These are phyloP conservation scores for Zapus hudsonius DNA, from an alignment of 2,113 vertebrate genomes.

Conservation along the genomic window DNA sequence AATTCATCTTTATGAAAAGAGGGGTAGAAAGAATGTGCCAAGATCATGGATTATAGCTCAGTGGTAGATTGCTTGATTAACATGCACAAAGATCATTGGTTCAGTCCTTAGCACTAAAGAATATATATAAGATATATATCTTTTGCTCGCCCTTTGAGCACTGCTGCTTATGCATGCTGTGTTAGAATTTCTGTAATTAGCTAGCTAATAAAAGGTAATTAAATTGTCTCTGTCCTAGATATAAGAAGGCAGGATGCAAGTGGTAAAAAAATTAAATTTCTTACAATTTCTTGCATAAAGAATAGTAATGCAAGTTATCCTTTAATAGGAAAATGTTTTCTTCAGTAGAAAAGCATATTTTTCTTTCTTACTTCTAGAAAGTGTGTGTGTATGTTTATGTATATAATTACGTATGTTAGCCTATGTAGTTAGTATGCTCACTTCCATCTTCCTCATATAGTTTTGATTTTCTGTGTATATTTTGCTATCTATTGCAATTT, in stretches of 20 bases:
- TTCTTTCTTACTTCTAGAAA: background rate
- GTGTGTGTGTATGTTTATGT: background rate
- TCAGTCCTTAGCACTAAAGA: too few species aligned
- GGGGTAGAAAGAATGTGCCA: background rate
- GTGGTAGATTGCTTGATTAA: too few species aligned
- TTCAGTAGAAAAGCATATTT: conserved; percentile 10
- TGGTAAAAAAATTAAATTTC: too few species aligned
- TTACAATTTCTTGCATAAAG: background rate
- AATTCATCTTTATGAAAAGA: conserved; percentile 8
- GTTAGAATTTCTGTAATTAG: background rate
- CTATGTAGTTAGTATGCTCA: background rate
- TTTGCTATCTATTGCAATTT: conserved; percentile 2
- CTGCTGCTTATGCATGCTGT: background rate
- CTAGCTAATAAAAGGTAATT: background rate
- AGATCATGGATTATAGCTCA: too few species aligned
- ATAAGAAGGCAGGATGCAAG: background rate
- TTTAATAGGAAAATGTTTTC: background rate
- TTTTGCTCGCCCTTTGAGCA: background rate
- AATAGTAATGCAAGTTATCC: background rate
- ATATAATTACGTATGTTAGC: background rate
- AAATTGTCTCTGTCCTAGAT: background rate
- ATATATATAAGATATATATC: too few species aligned
- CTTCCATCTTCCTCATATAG: conserved; percentile 2
- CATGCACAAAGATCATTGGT: too few species aligned
- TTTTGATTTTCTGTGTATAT: conserved; percentile 47